These are phyloP conservation scores for Eriosoma lanigerum DNA, from an alignment of 1,140 invertebrate species.

Conservation along the genomic window DNA sequence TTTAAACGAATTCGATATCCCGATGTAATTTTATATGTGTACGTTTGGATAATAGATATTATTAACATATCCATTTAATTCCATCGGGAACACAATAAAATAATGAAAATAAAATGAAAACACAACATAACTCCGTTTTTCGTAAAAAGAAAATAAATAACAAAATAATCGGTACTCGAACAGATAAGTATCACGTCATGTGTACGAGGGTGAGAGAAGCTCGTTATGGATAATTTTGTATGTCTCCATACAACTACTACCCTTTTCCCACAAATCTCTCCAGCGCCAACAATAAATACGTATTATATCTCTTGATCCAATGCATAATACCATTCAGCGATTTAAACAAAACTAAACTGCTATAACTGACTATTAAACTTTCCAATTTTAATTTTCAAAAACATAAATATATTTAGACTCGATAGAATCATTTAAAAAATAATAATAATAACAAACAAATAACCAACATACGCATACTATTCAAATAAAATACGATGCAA, in stretches of 20 bases:
- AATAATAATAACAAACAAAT: too few species aligned
- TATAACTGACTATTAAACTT: background rate
- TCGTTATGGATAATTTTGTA: conserved; percentile 23
- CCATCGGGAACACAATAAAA: background rate
- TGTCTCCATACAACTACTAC: background rate
- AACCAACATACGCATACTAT: too few species aligned
- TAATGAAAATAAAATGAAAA: conserved; percentile 2
- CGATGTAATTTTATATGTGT: too few species aligned
- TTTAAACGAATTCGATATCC: too few species aligned
- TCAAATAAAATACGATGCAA: too few species aligned
- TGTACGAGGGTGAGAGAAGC: background rate
- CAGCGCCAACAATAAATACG: background rate
- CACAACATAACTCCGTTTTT: background rate
- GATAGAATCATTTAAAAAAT: too few species aligned
- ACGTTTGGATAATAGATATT: too few species aligned
- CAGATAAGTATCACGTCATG: background rate
- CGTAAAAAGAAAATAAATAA: background rate
- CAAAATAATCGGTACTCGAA: conserved; percentile 8
- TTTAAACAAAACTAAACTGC: background rate
- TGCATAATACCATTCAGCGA: background rate
- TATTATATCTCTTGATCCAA: conserved; percentile 3
- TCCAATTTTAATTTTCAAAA: background rate
- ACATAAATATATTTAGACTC: too few species aligned
- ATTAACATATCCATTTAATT: too few species aligned
- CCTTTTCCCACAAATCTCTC: background rate